Evolutionary conservation across 2,113 vertebrate species (phyloP).

Genomic region (Jacana jacana): DNA sequence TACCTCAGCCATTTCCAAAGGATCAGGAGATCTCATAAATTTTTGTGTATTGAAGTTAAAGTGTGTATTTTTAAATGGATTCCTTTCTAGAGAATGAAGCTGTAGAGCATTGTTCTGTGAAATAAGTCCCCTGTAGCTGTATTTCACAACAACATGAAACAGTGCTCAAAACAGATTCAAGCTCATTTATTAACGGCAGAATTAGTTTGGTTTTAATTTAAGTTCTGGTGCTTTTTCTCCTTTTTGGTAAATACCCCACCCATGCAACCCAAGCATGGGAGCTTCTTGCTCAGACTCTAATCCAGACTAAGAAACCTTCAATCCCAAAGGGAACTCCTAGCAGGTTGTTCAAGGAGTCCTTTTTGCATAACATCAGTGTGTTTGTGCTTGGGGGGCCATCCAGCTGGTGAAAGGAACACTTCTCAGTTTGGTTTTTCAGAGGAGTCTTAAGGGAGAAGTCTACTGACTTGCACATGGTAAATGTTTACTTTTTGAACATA

Average conservation of each 20-base stretch:
- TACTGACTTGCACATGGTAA: not conserved
- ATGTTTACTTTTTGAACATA: not conserved
- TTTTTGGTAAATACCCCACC: not conserved
- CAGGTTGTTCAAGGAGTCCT: not conserved
- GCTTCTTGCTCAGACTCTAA: not conserved
- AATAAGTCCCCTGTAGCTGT: constrained; percentile 29
- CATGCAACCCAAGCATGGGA: not conserved
- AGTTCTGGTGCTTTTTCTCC: not conserved
- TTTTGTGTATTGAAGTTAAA: not conserved
- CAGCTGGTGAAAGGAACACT: not conserved
- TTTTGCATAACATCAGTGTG: not conserved
- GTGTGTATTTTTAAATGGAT: not conserved
- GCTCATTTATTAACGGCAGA: not conserved
- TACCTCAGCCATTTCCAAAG: not conserved
- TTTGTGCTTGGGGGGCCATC: not conserved
- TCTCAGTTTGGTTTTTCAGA: not conserved
- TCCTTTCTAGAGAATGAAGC: not conserved
- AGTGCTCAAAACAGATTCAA: constrained; percentile 26
- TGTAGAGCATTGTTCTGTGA: constrained; percentile 10
- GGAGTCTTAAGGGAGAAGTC: not conserved
- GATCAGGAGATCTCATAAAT: not conserved
- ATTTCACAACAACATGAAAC: constrained; percentile 16
- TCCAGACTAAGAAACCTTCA: not conserved
- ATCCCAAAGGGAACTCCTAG: not conserved
- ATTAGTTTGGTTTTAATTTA: constrained; percentile 39